Evolutionary conservation across 2,888 invertebrate species (phyloP).

Genomic region (Seira musarum): DNA sequence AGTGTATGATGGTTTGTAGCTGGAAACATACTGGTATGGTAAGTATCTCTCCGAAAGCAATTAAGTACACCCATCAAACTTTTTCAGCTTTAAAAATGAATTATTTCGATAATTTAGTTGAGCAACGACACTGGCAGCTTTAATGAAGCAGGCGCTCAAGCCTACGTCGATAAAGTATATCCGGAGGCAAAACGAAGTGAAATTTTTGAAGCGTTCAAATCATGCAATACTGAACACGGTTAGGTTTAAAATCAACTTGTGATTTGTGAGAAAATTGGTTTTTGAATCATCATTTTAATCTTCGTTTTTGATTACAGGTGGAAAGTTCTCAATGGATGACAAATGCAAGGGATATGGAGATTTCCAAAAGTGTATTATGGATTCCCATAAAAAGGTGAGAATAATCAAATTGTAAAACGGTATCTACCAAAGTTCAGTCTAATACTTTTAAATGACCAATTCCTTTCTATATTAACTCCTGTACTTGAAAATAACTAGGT

Average conservation of each 20-base stretch:
- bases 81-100: background rate
- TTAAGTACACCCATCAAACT: no score
- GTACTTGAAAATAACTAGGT: no score
- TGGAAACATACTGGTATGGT: slow-evolving; percentile 46
- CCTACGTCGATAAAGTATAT: slow-evolving; percentile 19
- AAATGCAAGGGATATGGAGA: slow-evolving; percentile 34
- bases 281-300: no score
- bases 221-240: slow-evolving; percentile 20
- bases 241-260: no score
- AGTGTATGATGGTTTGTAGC: slow-evolving; percentile 35
- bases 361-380: slow-evolving; percentile 20
- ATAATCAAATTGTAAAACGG: no score
- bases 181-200: slow-evolving; percentile 17
- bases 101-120: slow-evolving; percentile 18
- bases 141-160: slow-evolving; percentile 19
- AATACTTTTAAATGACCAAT: no score
- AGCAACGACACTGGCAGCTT: slow-evolving; percentile 17
- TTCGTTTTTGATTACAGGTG: slow-evolving; percentile 13
- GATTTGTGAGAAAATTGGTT: no score
- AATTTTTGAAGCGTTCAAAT: background rate
- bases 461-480: no score
- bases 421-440: background rate
- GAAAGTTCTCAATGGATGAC: slow-evolving; percentile 35
- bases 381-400: slow-evolving; percentile 25
- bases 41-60: slow-evolving; percentile 10